Base-by-base conservation (phyloP, 2,113 vertebrate species). In the Reinhardtius hippoglossoides region DNA sequence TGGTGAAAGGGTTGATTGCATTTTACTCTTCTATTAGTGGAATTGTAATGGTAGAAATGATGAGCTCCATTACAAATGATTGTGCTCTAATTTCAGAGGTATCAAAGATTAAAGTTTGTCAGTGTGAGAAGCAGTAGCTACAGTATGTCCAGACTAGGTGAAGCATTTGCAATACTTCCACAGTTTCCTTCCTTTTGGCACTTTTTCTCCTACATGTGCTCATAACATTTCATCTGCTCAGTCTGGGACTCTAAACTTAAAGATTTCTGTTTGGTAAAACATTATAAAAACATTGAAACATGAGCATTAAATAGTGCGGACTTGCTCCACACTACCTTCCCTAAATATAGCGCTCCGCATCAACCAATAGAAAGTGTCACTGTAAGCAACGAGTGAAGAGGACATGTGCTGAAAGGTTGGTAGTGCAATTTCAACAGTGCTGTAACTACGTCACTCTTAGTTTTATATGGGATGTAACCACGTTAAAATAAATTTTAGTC, bases 161-260 rank as follows among this genome's bases (percentile, higher is more conserved):
- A 37, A 35, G 46, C 27, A 26, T 20, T 26, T 9, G n/a, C 26
- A 1, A 68, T 70, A 88, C 85, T 59, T 83, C 85, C 88, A 91
- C 89, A 90, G 86, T 88, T 87, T 85, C 81, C 83, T 85, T 78
- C n/a, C 69, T 84, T 91, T 94, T 93, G 93, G 93, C 92, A 93
- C 93, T 82, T 92, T 86, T 88, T 35, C 76, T 86, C 71, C 82
- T 79, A 75, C 63, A 75, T 48, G 76, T 50, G 50, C 13, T 82
- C 56, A 24, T 5, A 65, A 77, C 26, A 12, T 58, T n/a, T 44
- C 12, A 23, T 42, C 74, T 64, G 69, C 23, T 61, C 26, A 63
- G 24, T 63, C 74, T 63, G 74, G 48, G 62, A 82, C 75, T 68
- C 21, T 72, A 85, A 77, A 71, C 50, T 57, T 70, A 40, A 15